Conservation (phyloP, 2,113 vertebrate species). For the Percopsis transmontana region DNA sequence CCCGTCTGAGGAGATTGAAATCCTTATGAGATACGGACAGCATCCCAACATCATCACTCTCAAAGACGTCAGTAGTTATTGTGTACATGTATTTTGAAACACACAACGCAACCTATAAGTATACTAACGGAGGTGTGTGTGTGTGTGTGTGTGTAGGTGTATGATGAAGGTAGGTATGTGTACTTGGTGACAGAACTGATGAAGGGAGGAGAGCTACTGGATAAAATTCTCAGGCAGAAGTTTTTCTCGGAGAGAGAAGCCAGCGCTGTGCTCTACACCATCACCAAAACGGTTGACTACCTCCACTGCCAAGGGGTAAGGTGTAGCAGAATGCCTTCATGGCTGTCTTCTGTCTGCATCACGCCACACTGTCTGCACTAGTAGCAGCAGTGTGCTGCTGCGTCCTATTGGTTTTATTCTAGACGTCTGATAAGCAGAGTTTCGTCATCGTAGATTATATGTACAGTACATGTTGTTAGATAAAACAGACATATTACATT, state of each 20-base stretch:
- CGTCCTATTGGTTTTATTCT: no score
- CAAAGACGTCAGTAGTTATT: constrained; percentile 87
- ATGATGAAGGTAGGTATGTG: constrained; percentile 91
- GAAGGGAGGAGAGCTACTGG: constrained; percentile 96
- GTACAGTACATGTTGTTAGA: no score
- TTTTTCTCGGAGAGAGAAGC: constrained; percentile 95
- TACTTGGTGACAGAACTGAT: constrained; percentile 95
- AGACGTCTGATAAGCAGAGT: no score
- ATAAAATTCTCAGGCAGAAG: constrained; percentile 93
- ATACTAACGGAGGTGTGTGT: constrained; percentile 13
- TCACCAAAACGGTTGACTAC: constrained; percentile 95
- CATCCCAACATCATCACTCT: constrained; percentile 98
- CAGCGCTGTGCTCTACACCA: constrained; percentile 91
- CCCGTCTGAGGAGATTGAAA: constrained; percentile 97
- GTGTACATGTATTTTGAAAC: background rate
- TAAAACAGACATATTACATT: no score
- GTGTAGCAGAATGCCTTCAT: background rate
- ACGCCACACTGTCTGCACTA: no score
- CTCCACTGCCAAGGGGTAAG: constrained; percentile 97
- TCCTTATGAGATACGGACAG: constrained; percentile 95
- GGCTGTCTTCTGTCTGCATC: background rate
- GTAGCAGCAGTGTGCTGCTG: no score
- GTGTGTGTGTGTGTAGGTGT: constrained; percentile 80
- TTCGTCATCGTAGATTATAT: no score
- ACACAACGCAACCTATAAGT: background rate